Conservation (phyloP, 2,113 vertebrate species). For the Talpa occidentalis region DNA sequence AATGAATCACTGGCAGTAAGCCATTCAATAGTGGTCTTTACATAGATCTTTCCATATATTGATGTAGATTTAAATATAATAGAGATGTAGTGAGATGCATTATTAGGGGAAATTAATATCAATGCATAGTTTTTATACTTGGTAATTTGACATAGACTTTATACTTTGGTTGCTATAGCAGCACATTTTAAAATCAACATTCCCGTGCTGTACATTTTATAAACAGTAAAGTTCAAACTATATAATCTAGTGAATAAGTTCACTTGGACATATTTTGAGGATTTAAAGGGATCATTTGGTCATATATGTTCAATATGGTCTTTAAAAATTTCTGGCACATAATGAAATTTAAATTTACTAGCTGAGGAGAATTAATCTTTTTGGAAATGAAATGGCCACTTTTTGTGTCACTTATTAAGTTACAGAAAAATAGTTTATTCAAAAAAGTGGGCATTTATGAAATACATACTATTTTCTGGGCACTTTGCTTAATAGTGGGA, state of each 20-base stretch:
- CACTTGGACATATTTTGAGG: neutral
- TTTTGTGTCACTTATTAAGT: neutral
- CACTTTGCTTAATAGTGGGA: neutral
- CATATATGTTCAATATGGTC: neutral
- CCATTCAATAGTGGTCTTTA: neutral
- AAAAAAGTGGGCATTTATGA: neutral
- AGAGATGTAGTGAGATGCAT: neutral
- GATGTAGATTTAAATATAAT: neutral
- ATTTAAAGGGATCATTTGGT: neutral
- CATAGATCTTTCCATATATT: neutral
- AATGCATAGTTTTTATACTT: neutral
- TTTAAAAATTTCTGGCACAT: neutral
- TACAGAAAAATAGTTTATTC: neutral
- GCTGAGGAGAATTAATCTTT: neutral
- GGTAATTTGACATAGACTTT: constrained; percentile 10
- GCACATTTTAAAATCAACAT: neutral
- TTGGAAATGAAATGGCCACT: neutral
- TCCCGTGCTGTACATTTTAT: neutral
- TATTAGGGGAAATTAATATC: constrained; percentile 34
- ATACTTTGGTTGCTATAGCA: constrained; percentile 20
- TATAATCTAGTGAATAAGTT: neutral
- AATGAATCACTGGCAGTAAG: neutral
- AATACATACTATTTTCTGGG: neutral
- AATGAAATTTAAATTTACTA: neutral
- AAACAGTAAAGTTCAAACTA: neutral